Evolutionary conservation across 2,113 vertebrate genomes (phyloP).

Genomic region (Paratilapia polleni): DNA sequence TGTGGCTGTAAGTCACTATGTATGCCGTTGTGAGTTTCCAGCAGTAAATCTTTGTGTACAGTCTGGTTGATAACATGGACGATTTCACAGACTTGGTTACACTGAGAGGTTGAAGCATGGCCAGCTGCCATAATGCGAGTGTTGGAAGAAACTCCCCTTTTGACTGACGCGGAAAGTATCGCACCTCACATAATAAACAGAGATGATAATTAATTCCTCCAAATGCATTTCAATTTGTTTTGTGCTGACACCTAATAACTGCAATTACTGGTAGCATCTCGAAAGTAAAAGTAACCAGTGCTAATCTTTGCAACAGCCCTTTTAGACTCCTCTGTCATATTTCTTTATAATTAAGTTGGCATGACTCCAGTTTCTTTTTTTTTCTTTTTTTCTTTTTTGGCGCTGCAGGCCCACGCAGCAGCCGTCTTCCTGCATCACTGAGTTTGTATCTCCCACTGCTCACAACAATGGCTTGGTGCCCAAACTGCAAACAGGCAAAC

Average conservation of each 20-base stretch:
- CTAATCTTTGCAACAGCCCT: constrained; percentile 48
- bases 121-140: not conserved
- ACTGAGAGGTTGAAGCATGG: constrained; percentile 2
- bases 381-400: not conserved
- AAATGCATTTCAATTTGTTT: constrained; percentile 64
- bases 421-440: constrained; percentile 51
- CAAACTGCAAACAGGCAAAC: constrained; percentile 13
- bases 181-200: constrained; percentile 50
- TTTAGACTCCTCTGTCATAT: constrained; percentile 63
- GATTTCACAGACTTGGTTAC: constrained; percentile 20
- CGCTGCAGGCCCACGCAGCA: constrained; percentile 33
- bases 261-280: constrained; percentile 62
- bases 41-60: not conserved
- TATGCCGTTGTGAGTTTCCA: not conserved
- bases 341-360: constrained; percentile 76
- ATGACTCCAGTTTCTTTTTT: constrained; percentile 36
- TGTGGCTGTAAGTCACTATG: not conserved
- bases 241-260: constrained; percentile 64
- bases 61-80: not conserved
- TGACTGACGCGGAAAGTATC: constrained; percentile 9
- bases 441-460: constrained; percentile 61
- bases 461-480: constrained; percentile 56
- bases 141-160: not conserved
- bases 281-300: constrained; percentile 54
- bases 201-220: constrained; percentile 65